Conservation (phyloP, 1,140 invertebrate species). For the Subanguina moxae region DNA sequence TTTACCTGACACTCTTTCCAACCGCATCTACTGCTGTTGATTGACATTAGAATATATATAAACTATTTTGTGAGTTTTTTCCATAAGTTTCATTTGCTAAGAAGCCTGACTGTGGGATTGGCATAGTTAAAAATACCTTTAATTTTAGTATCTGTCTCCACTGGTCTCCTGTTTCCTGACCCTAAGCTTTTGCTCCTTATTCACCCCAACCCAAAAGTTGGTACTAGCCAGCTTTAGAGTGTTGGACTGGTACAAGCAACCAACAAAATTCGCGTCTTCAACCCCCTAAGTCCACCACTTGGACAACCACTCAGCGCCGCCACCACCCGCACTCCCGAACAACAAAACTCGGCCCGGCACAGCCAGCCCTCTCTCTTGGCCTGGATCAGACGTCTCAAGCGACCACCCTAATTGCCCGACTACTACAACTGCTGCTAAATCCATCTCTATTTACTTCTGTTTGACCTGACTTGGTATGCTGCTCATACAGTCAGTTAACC, state of each 20-base stretch:
- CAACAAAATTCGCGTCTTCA: conserved; percentile 25
- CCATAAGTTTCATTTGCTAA: background rate
- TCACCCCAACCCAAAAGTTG: background rate
- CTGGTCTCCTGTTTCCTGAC: background rate
- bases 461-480: too few relatives aligned
- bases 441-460: too few relatives aligned
- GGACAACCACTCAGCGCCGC: background rate
- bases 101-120: too few relatives aligned
- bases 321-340: background rate
- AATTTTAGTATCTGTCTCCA: too few relatives aligned
- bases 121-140: too few relatives aligned
- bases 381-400: conserved; percentile 29
- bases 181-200: background rate
- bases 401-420: conserved; percentile 38
- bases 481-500: background rate
- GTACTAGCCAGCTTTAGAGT: conserved; percentile 4
- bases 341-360: conserved; percentile 27
- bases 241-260: conserved; percentile 3
- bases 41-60: background rate
- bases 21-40: conserved; percentile 3
- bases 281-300: conserved; percentile 4
- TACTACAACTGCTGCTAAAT: background rate
- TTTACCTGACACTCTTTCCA: background rate
- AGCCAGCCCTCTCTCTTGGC: conserved; percentile 26
- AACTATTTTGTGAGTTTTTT: conserved; percentile 1